These are phyloP conservation scores for cattle (Bos taurus) DNA, from an alignment of 2,113 vertebrate genomes.

Conservation along the genomic window ARS-UCD2.0 NC_037352.1:2361001-2361500, in stretches of 20 bases:
- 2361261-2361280: background rate
- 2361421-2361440: background rate
- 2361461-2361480: background rate
- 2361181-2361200: background rate
- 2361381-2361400: background rate
- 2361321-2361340: background rate
- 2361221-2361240: background rate
- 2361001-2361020: background rate
- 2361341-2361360: background rate
- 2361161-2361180: background rate
- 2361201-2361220: background rate
- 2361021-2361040: background rate
- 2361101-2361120: background rate
- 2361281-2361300: background rate
- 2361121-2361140: background rate
- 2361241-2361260: background rate
- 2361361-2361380: background rate
- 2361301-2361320: background rate
- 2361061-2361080: background rate
- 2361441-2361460: background rate
- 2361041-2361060: background rate
- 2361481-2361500: background rate
- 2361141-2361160: background rate
- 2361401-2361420: background rate
- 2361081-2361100: background rate